Evolutionary conservation across 1,140 invertebrate species (phyloP), one percentile per base, ranked within the genome.

Genomic region (Probaryconus sp.): DNA sequence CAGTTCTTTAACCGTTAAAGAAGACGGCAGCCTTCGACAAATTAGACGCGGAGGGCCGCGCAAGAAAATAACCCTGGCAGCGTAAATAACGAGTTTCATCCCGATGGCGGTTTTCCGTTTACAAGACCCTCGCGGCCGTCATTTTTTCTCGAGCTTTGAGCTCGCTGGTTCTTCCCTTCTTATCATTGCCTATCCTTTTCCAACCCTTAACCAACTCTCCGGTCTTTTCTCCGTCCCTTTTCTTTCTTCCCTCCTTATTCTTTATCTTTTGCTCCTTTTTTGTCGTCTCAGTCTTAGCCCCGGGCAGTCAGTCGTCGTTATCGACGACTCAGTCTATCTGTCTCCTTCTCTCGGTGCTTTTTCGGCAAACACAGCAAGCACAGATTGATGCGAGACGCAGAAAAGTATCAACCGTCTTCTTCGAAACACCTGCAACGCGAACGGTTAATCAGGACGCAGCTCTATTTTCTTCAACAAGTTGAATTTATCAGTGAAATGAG

Each of bases 71-170:
- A 56, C 51, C 61, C 61, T 53, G 61, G 69, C 28, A 75, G 56
- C 60, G 73, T 75, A 72, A 78, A 71, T 78, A 78, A 78, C 76
- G 67, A 75, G 67, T 70, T 71, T 64, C 60, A 69, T 72, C 70
- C 55, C 63, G 71, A 70, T 74, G 65, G 61, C 76, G 56, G 70
- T 74, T 74, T 74, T 55, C 69, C 61, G 75, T 73, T 73, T 73
- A 70, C 70, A 55, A 65, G 69, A 69, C 37, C 38, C 65, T 51
- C 16, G 37, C 47, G 47, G 48, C 20, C 47, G 55, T 60, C 37
- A 60, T 51, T 69, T 69, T 51, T 61, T 14, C 40, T 38, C 26
- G 2, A 21, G 21, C 40, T 53, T 65, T 53, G 38, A 47, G 31
- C 28, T 35, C 28, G 26, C 42, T 40, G 20, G 24, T 48, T 47